A percentile compares a stretch with the other conserved stretches of the same genome.
Conservation (phyloP, 23 tunicate species). For the Ciona savignyi region DNA sequence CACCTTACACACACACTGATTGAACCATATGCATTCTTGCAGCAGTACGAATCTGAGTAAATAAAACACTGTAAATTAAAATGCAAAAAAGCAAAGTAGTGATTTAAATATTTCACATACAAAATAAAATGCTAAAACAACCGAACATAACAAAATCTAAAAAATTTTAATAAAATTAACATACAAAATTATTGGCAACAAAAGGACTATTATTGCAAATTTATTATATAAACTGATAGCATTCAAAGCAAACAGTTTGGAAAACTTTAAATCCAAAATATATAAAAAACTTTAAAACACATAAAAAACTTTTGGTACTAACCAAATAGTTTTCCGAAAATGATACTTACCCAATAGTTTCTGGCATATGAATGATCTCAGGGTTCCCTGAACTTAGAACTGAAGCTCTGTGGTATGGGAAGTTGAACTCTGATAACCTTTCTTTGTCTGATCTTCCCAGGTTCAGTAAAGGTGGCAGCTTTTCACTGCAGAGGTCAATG, state of each 20-base stretch:
- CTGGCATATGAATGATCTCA: slow-evolving; percentile 50
- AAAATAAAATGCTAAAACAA: too few species aligned
- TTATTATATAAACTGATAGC: too few species aligned
- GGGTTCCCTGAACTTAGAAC: slow-evolving; percentile 34
- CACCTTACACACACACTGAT: slow-evolving; percentile 36
- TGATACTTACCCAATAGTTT: slow-evolving; percentile 43
- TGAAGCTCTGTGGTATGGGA: slow-evolving; percentile 82
- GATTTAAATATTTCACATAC: too few species aligned
- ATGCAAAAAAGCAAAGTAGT: too few species aligned
- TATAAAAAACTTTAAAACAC: background rate
- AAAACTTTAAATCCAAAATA: too few species aligned
- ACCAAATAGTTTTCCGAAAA: too few species aligned
- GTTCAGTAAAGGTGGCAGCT: slow-evolving; percentile 71
- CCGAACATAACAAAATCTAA: too few species aligned
- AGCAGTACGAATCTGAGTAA: slow-evolving; percentile 60
- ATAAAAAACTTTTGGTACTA: background rate
- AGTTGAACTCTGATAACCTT: slow-evolving; percentile 17
- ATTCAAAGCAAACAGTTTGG: too few species aligned
- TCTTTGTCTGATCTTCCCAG: slow-evolving; percentile 32
- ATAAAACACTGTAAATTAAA: too few species aligned
- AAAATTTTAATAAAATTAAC: too few species aligned
- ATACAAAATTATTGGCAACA: too few species aligned
- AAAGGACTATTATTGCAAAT: too few species aligned
- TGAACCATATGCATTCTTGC: slow-evolving; percentile 89
- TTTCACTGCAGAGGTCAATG: slow-evolving; percentile 66